Evolutionary conservation across 64 coral and sea anemone genomes (phyloP), one percentile per base, ranked within the genome.

Genomic region (Pachyseris speciosa): DNA sequence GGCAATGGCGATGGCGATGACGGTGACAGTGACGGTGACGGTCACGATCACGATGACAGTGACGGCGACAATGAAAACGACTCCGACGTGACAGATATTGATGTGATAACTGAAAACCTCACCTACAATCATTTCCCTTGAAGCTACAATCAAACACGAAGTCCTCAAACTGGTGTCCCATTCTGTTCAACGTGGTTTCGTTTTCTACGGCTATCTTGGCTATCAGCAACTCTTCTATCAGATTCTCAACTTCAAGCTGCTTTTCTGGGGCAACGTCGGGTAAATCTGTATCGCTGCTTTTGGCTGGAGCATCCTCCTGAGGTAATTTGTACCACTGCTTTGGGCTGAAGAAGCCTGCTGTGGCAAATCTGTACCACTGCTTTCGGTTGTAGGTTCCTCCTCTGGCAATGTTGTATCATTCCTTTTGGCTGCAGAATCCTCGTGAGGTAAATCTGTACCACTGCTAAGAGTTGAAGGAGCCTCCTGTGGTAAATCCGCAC

Each of bases 81-180:
- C 17, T 55, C 43, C 11, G 11, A 45, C 4, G 4, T 45, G 43
- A 17, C 50, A 17, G 0, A 53, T 16, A 17, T 17, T 11, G 27
- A 61, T 61, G n/a, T 0, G 5, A 5, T 25, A 40, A 22, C 2
- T 16, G 20, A 37, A 17, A 70, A 37, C 6, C 33, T 36, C 49
- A 93, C 91, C 91, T 87, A 64, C 91, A 93, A 25, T 74, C 71
- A 43, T 42, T 53, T 2, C 91, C 91, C 34, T 44, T 80, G 33
- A 87, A 93, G 43, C 38, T 93, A 61, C 91, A 93, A 8, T 50
- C 57, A 63, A 71, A 86, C 9, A 93, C 74, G 9, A 93, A 87
- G 38, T 93, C 84, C 20, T 87, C 24, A 34, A 87, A 70, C 44
- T 93, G 69, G 43, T 93, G 84, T 9, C 91, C 91, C 73, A 93